Conservation (phyloP, 2,888 invertebrate species). For the Acanthoscelides obtectus region DNA sequence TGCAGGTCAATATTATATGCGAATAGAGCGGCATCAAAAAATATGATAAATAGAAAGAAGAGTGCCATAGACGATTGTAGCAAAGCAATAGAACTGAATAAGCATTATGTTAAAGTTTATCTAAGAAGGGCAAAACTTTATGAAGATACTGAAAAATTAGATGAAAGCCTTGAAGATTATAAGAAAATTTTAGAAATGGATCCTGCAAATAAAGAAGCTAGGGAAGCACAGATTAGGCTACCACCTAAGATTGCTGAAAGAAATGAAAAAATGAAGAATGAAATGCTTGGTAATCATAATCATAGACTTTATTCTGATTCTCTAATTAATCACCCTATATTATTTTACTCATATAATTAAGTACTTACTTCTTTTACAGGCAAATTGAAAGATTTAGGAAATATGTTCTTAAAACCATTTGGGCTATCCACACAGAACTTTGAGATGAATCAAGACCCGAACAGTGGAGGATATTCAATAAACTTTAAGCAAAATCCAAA, state of each 20-base stretch:
- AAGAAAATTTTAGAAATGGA: conserved; percentile 79
- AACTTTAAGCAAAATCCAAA: conserved; percentile 65
- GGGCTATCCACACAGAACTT: conserved; percentile 94
- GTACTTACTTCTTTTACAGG: conserved; percentile 47
- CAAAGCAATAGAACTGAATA: conserved; percentile 79
- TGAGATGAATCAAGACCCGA: conserved; percentile 82
- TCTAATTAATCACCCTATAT: neutral
- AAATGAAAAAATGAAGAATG: conserved; percentile 88
- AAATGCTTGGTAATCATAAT: conserved; percentile 79
- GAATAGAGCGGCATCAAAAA: conserved; percentile 81
- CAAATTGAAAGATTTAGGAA: conserved; percentile 91
- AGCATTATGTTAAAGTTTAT: conserved; percentile 75
- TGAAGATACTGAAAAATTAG: conserved; percentile 79
- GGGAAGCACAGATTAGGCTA: conserved; percentile 62
- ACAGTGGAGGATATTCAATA: conserved; percentile 86
- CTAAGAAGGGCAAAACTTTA: conserved; percentile 76
- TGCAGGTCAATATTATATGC: conserved; percentile 67
- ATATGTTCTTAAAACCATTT: conserved; percentile 90
- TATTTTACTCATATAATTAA: neutral
- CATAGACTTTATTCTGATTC: conserved; percentile 27
- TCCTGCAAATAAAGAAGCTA: conserved; percentile 65
- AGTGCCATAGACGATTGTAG: conserved; percentile 81
- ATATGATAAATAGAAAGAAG: conserved; percentile 63
- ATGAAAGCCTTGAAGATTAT: conserved; percentile 84
- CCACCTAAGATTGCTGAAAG: conserved; percentile 78